These are phyloP conservation scores for Phrixothrix hirtus DNA, from an alignment of 2,888 invertebrate species.

Conservation along the genomic window DNA sequence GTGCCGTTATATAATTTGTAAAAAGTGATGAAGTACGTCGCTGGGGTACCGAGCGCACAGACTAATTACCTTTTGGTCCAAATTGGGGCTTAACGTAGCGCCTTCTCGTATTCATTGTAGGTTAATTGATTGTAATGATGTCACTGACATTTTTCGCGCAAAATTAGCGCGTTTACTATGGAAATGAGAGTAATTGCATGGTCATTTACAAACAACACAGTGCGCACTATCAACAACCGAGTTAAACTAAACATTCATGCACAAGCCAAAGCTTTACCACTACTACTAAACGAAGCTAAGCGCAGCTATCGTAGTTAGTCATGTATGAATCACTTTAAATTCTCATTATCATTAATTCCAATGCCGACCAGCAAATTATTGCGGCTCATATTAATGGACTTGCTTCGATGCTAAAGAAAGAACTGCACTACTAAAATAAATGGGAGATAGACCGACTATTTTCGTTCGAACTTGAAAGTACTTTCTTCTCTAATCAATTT, in stretches of 20 bases:
- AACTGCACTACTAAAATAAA: constrained; percentile 16
- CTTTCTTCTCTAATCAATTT: neutral
- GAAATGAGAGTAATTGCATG: neutral
- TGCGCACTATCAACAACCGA: constrained; percentile 6
- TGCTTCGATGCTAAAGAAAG: constrained; percentile 23
- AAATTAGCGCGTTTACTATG: constrained; percentile 1
- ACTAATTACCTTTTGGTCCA: constrained; percentile 11
- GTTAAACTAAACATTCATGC: constrained; percentile 5
- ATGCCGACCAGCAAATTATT: constrained; percentile 29
- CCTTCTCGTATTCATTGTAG: constrained; percentile 16
- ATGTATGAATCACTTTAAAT: constrained; percentile 40
- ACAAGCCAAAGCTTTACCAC: constrained; percentile 1
- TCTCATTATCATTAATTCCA: constrained; percentile 39
- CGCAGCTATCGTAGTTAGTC: constrained; percentile 34
- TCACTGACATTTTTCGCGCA: neutral
- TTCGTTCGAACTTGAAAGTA: neutral
- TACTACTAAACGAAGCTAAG: neutral
- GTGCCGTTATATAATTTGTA: no score
- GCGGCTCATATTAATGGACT: constrained; percentile 14
- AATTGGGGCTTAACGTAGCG: constrained; percentile 5
- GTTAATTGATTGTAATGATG: constrained; percentile 4
- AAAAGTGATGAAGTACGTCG: no score
- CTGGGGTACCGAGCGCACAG: no score
- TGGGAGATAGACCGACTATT: neutral
- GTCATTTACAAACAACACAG: neutral